phyloP scores from a whole-genome alignment of 2,113 vertebrate genomes.

The Otis tarda region DNA sequence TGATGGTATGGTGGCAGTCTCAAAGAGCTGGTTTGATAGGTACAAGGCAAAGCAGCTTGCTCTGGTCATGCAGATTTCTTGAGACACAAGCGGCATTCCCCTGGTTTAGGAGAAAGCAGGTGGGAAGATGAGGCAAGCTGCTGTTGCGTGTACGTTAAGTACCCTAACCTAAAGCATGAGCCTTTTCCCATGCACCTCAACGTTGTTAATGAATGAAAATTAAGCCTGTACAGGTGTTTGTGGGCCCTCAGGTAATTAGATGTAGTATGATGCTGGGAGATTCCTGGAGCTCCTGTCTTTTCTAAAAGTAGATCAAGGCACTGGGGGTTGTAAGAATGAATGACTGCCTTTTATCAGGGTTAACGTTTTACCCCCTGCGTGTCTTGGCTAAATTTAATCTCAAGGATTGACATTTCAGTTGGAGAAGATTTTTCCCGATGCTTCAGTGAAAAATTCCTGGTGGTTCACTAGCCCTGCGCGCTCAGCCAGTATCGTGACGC shows the following conservation, averaged over 20 bases:
- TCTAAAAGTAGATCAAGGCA: background rate
- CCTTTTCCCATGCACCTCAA: background rate
- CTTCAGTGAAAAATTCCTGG: background rate
- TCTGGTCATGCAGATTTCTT: background rate
- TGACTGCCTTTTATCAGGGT: background rate
- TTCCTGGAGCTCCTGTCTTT: background rate
- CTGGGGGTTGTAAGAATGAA: background rate
- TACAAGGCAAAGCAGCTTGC: background rate
- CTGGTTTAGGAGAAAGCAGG: background rate
- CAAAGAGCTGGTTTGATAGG: background rate
- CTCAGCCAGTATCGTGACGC: accelerated
- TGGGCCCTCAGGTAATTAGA: background rate
- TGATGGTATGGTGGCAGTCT: background rate
- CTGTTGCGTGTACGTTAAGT: background rate
- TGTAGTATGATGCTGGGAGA: background rate
- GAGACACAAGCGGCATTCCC: background rate
- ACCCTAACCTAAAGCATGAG: background rate
- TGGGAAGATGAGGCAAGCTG: background rate
- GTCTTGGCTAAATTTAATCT: constrained; percentile 2
- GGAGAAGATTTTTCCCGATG: background rate
- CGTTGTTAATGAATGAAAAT: background rate
- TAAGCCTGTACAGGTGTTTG: background rate
- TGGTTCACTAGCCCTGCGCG: background rate
- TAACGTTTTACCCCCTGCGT: background rate
- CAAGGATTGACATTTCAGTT: background rate